phyloP scores from a whole-genome alignment of 2,888 invertebrate genomes.

The Platycheirus albimanus region DNA sequence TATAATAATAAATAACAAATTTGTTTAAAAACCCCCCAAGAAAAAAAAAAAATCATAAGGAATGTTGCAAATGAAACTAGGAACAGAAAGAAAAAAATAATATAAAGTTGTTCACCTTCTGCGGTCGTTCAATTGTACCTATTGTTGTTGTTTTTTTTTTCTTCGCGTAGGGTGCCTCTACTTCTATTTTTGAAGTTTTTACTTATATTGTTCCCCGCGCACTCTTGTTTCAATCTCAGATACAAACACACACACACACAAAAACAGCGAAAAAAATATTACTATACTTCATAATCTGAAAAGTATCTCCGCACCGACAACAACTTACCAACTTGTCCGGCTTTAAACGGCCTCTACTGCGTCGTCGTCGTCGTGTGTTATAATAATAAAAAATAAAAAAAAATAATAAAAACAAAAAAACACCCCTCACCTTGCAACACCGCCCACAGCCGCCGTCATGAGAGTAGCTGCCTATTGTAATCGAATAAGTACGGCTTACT shows the following conservation, averaged over 20 bases:
- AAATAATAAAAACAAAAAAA: constrained; percentile 5
- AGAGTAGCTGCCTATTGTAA: constrained; percentile 62
- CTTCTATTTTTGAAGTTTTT: constrained; percentile 61
- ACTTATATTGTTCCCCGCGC: constrained; percentile 53
- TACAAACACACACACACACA: constrained; percentile 3
- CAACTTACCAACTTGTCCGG: constrained; percentile 70
- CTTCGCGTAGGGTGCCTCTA: constrained; percentile 35
- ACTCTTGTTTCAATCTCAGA: constrained; percentile 54
- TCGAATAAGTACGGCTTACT: constrained; percentile 72
- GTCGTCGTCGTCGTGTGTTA: constrained; percentile 56
- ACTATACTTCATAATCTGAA: constrained; percentile 56
- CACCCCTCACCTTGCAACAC: constrained; percentile 41
- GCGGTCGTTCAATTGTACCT: constrained; percentile 63
- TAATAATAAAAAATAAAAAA: constrained; percentile 17
- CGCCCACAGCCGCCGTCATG: constrained; percentile 58
- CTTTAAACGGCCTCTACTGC: constrained; percentile 61
- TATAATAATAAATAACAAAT: constrained; percentile 43
- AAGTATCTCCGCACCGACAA: constrained; percentile 36
- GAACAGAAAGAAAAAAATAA: constrained; percentile 24
- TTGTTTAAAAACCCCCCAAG: constrained; percentile 27
- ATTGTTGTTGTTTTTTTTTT: constrained; percentile 38
- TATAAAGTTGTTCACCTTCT: constrained; percentile 72
- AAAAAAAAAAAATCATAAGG: constrained; percentile 7
- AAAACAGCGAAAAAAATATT: constrained; percentile 14
- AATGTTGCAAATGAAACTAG: constrained; percentile 28